Base-by-base conservation (phyloP, 2,888 invertebrate species). In the Patella pellucida region DNA sequence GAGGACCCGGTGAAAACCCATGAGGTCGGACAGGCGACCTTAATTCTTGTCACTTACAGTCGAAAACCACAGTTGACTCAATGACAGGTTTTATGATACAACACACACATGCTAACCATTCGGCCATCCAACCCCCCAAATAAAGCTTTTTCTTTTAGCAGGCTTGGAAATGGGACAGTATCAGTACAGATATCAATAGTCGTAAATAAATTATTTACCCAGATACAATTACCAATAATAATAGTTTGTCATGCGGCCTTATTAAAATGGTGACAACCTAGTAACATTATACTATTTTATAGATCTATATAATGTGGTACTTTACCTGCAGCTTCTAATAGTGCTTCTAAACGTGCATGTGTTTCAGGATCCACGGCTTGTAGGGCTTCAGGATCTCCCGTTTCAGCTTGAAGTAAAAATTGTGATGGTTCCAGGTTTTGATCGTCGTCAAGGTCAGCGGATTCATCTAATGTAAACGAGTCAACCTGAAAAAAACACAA, bases 311-410 rank as follows among this genome's bases (percentile, higher is more conserved):
- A n/a, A n/a, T 27, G 23, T 31, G 11, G n/a, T 16, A 7, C 76
- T 77, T 91, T 92, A 94, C 94, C 96, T 90, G 97, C 97, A 89
- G 97, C 97, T 93, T 98, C 97, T 82, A 98, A 94, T 84, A 98
- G 93, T 82, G 97, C 97, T 92, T 97, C 97, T 79, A 98, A 94
- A 85, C 97, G 93, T 73, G 96, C 96, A 92, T 96, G 96, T 86
- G 96, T 96, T 91, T 96, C 96, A 69, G 95, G 95, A 85, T 92
- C 92, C 16, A 92, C 84, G 68, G 85, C 85, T 73, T 86, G 86
- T 71, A 86, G 78, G 68, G 76, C 74, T 41, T 86, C 86, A 41
- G 84, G 82, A 56, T 84, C 86, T 75, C 87, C 88, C 67, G 86
- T 84, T 75, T 90, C 93, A 41, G 93, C 92, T 80, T 93, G 92